Conservation (phyloP, 2,797 vertebrate species). For the Lepidocolaptes lacrymiger region DNA sequence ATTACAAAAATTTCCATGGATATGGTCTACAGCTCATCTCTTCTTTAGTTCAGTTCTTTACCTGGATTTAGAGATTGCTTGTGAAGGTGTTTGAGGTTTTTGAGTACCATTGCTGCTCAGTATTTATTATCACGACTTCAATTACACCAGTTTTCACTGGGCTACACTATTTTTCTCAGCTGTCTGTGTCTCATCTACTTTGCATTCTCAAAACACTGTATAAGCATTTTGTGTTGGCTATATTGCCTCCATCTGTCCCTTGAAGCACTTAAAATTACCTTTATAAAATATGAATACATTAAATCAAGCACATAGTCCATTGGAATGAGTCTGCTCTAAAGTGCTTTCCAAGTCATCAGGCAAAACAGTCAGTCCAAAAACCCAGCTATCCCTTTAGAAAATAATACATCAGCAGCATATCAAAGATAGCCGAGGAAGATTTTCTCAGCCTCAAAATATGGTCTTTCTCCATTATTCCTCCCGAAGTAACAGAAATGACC, state of each 20-base stretch:
- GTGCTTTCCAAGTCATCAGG: neutral
- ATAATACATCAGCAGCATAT: neutral
- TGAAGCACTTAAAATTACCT: conserved; percentile 19
- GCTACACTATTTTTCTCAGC: neutral
- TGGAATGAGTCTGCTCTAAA: neutral
- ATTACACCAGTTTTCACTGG: neutral
- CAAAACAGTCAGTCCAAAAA: neutral
- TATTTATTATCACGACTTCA: neutral
- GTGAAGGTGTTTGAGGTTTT: neutral
- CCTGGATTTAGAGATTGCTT: neutral
- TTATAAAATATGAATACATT: conserved; percentile 1
- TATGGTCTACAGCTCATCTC: neutral
- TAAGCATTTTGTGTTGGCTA: neutral
- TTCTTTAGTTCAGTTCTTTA: neutral
- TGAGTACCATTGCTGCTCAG: neutral
- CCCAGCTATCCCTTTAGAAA: neutral
- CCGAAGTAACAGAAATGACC: neutral
- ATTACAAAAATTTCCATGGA: neutral
- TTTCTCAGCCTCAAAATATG: neutral
- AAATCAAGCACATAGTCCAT: neutral
- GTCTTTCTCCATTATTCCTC: neutral
- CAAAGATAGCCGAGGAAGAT: neutral
- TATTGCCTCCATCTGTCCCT: neutral
- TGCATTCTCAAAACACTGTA: neutral
- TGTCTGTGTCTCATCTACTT: neutral